Evolutionary conservation across 2,113 vertebrate species (phyloP), one percentile per base, ranked within the genome.

Genomic region (Neodon shergylaensis): DNA sequence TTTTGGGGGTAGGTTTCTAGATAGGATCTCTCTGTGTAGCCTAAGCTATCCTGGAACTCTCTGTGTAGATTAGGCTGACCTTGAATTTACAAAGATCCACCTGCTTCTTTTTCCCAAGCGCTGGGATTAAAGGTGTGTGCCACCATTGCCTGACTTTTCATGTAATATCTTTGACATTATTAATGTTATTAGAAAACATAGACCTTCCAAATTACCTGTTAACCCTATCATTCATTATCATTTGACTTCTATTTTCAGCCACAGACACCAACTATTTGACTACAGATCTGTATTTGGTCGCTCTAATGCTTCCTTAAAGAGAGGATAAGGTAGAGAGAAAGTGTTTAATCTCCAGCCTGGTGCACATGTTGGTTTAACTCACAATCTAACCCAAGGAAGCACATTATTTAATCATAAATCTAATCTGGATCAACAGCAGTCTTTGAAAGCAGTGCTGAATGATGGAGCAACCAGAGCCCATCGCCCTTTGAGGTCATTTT

Each of bases 151-250:
- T 8, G n/a, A n/a, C 17, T n/a, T n/a, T 47, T 36, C 70, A 65
- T 76, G 13, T 54, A 49, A 70, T 94, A 94, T 92, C 49, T 86
- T 91, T 72, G 68, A 95, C 6, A n/a, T 63, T 49, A 68, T 95
- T 36, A 76, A 96, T 91, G 68, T 95, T 95, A 91, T 47, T 66
- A 74, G 63, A 36, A 70, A 87, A 65, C 92, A 24, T 81, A 77
- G 93, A 49, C 10, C 26, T 21, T 54, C 61, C n/a, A 26, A 81
- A 49, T 84, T 42, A 74, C 21, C 5, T 90, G 70, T 90, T 88
- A 89, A 61, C 12, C 36, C n/a, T 42, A 17, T 31, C 16, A 78
- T 17, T 85, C 16, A 42, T 33, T 82, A 33, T 14, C 3, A 82
- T 82, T 6, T 92, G 36, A 63, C 26, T 39, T 91, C 47, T n/a